Evolutionary conservation across 1,140 invertebrate genomes (phyloP).

Genomic region (Ridgeia piscesae): DNA sequence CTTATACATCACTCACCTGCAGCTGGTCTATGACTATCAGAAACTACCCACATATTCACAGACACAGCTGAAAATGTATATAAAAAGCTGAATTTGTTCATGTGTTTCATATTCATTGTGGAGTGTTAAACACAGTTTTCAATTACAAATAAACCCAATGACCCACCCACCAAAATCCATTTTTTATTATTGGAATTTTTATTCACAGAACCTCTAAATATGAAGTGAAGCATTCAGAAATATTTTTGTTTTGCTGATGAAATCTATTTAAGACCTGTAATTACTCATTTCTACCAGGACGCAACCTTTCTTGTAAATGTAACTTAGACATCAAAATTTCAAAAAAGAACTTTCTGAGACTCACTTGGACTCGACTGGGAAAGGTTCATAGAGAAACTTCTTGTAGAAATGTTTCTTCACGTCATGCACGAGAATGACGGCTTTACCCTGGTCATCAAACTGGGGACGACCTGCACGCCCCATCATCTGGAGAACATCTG

Average conservation of each 20-base stretch:
- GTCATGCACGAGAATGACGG: constrained; percentile 96
- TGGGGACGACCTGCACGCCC: constrained; percentile 94
- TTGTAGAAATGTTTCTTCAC: constrained; percentile 99
- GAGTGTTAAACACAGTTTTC: too few relatives aligned
- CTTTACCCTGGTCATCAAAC: constrained; percentile 92
- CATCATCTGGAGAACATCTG: constrained; percentile 95
- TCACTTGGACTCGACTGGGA: constrained; percentile 91
- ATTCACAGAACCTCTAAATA: too few relatives aligned
- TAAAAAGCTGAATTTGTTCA: too few relatives aligned
- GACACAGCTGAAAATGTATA: too few relatives aligned
- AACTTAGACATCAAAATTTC: neutral
- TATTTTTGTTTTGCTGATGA: neutral
- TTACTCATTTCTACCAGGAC: neutral
- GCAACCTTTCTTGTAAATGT: neutral
- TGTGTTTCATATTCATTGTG: too few relatives aligned
- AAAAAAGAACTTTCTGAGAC: constrained; percentile 11
- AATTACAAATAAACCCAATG: too few relatives aligned
- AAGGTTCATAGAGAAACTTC: constrained; percentile 98
- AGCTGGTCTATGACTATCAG: too few relatives aligned
- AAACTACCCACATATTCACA: too few relatives aligned
- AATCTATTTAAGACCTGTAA: neutral
- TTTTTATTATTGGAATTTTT: too few relatives aligned
- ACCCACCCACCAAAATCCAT: too few relatives aligned
- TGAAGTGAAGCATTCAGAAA: neutral
- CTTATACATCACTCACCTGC: too few relatives aligned